phyloP scores from a whole-genome alignment of 2,888 invertebrate genomes.

The Hypomecis punctinalis region DNA sequence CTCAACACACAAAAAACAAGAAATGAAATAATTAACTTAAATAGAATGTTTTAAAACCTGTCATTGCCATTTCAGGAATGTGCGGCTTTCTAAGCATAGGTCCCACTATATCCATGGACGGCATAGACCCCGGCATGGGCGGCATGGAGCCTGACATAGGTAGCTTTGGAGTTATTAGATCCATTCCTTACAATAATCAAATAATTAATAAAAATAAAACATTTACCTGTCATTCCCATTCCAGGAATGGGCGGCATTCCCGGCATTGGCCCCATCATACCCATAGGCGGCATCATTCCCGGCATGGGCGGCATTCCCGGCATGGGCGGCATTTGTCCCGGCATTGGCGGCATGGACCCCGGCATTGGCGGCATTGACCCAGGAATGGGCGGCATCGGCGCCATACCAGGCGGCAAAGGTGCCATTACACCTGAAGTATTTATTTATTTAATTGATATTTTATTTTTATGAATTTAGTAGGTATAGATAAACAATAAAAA shows the following conservation, averaged over 20 bases:
- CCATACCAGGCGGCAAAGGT: constrained; percentile 52
- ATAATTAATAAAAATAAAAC: too few relatives aligned
- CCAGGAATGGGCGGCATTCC: not conserved
- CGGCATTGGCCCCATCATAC: not conserved
- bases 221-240: too few relatives aligned
- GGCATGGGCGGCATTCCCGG: constrained; percentile 26
- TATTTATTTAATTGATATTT: too few relatives aligned
- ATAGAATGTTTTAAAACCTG: not conserved
- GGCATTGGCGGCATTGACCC: constrained; percentile 23
- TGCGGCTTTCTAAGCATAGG: not conserved
- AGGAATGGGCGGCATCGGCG: constrained; percentile 9
- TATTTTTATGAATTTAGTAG: too few relatives aligned
- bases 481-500: too few relatives aligned
- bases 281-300: constrained; percentile 10
- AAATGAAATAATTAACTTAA: too few relatives aligned
- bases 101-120: not conserved
- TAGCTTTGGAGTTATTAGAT: too few relatives aligned
- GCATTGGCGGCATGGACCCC: constrained; percentile 24
- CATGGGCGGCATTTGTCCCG: constrained; percentile 19
- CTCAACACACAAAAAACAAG: too few relatives aligned
- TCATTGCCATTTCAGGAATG: constrained; percentile 2
- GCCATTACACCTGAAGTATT: constrained; percentile 66
- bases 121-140: too few relatives aligned
- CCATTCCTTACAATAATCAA: too few relatives aligned
- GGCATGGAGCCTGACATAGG: too few relatives aligned